Base-by-base conservation (phyloP, 2,113 vertebrate species). In the Mixornis gularis region DNA sequence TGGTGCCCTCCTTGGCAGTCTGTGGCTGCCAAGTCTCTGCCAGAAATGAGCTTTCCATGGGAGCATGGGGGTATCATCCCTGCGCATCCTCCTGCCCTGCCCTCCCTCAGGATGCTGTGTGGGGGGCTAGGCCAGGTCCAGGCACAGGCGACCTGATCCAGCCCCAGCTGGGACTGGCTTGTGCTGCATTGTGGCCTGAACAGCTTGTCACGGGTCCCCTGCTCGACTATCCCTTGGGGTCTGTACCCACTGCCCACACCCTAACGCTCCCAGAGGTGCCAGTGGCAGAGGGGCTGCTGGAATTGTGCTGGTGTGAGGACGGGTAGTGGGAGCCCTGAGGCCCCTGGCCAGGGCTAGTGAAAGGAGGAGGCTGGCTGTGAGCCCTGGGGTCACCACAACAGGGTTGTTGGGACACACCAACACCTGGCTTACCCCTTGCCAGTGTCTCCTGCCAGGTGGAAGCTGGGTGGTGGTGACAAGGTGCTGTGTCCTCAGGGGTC, bases 291-390 rank as follows among this genome's bases (percentile, higher is more conserved):
- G 71, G 71, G 82, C 38, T 66, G 69, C 55, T 0, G 0, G 73
- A 58, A 85, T 32, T 51, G 49, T 66, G 46, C 58, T 8, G 19
- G 29, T 11, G 6, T 43, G 68, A 82, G 72, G 79, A 70, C 13
- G 63, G 66, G 62, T 1, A 7, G n/a, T 3, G 2, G 56, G 24
- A 56, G 7, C 26, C 29, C 29, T 0, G 0, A 3, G 1, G 19
- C 21, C 15, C 16, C 56, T 5, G 2, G 17, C 20, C 3, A 3
- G 24, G 53, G 17, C 17, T 52, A 53, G 44, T 1, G 4, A 25
- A 36, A 36, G 68, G 38, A 80, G 21, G 5, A 13, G 17, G 4
- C 38, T 0, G 0, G 32, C 38, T 40, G 17, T 34, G 81, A 52
- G 27, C 38, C 14, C 36, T 24, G 62, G 40, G 36, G 32, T 46